Base-by-base conservation (phyloP, 1,140 invertebrate genomes). In the Drosophila pseudoobscura region DNA sequence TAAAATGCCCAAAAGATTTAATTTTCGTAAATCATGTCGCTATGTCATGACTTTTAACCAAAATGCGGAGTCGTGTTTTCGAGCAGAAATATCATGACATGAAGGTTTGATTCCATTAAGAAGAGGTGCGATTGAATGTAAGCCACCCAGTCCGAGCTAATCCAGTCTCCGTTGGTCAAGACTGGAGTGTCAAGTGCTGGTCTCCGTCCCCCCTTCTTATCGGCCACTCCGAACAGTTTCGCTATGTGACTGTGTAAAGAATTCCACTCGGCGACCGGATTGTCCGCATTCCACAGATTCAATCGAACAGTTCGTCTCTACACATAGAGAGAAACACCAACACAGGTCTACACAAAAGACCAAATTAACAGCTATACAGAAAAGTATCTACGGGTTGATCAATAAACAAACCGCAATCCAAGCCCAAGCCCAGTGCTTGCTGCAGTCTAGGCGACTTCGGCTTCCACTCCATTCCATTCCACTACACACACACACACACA, bases 201-300 rank as follows among this genome's bases (percentile, higher is more conserved):
- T 52, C 74, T 51, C 65, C 55, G 29, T 41, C 1, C 35, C 35
- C 11, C 4, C 11, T 55, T 73, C 50, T 50, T 24, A 63, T 56
- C 73, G 69, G 69, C 71, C 75, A 72, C 65, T 64, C 75, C 62
- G 59, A 71, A 76, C 57, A 66, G 60, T 78, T 80, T 55, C 39
- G 78, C 49, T 80, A 51, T 60, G 51, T 63, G 61, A 50, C 68
- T 78, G 70, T 71, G 74, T 71, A 64, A 68, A 89, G 78, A 89
- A 87, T 79, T 80, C 77, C 77, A 89, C 78, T 78, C 74, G 68
- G 66, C 68, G 75, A 89, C 88, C 71, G 77, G 88, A 89, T 89
- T 89, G 76, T 83, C 88, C 87, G 76, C 88, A 90, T 90, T 90
- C 88, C 82, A 78, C 59, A 82, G 64, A 85, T 80, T 77, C 66